Base-by-base conservation (phyloP, 2,888 invertebrate genomes). In the Oligia latruncula region DNA sequence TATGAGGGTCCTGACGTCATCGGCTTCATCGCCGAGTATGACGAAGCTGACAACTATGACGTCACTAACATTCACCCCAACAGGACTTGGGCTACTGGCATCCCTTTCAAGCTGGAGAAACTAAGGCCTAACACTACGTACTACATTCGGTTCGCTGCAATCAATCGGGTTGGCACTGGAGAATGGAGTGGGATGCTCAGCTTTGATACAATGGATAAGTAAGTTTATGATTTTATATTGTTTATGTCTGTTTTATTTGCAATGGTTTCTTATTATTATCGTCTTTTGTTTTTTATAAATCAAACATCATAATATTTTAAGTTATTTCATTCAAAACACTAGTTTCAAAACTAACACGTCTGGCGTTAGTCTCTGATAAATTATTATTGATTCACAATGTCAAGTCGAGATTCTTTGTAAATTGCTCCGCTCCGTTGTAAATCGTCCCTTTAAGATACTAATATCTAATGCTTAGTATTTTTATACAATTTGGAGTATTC, bases 201-300 rank as follows among this genome's bases (percentile, higher is more conserved):
- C 29, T 95, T 96, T 86, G 83, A 78, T 13, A 97, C 96, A 1
- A 90, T 93, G 58, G 94, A 95, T 73, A 95, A 94, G 96, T 96
- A 92, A 94, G 95, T 92, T 23, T 55, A 15, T 74, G 9, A 9
- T 43, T 43, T 46, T 46, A 20, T 52, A n/a, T 65, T 65, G 1
- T 60, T 70, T 46, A 40, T n/a, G 0, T 49, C 0, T 65, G 1
- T 29, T 72, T 35, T 35, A 52, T 52, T 49, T n/a, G 20, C 0
- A 1, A 11, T 3, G 4, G 3, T 40, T 17, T 40, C 0, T 40
- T 23, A 5, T 40, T 40, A 1, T 11, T 15, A 29, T 3, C 35
- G 17, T 71, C 55, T 35, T 71, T 64, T 46, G 8, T 43, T 62
- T 20, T 43, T 62, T 20, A 13, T n/a, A 43, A 71, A 49, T 35